Evolutionary conservation across 2,888 invertebrate genomes (phyloP), one percentile per base, ranked within the genome.

Genomic region (Corythucha ciliata): DNA sequence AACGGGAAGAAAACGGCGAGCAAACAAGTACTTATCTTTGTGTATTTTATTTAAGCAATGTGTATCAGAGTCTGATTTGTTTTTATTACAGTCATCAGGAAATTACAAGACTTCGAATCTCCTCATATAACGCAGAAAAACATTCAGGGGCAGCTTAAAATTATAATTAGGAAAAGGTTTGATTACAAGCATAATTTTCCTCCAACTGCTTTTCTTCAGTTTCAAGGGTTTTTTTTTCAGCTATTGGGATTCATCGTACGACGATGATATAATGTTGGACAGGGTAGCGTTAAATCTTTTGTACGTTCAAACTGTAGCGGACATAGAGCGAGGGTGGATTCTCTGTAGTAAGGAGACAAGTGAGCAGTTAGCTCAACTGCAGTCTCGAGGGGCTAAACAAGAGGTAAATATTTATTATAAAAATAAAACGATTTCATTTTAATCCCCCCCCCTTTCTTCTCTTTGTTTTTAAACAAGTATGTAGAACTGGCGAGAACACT

Each of bases 31-130:
- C 8, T 32, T 40, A 26, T 44, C 14, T 42, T 34, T 40, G 40
- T 47, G 40, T 25, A 14, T 26, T 34, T 49, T 12, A 32, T 24
- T 36, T 5, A 27, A 33, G 16, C 20, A 6, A 18, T 8, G 10
- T 47, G n/a, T 7, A 45, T 47, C n/a, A n/a, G n/a, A 16, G 27
- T 44, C 21, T 54, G 24, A 25, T 44, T 27, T 51, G 16, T 41
- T 46, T 33, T 33, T 36, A 72, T 79, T 64, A 73, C 77, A 72
- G 80, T 92, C 63, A 72, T 93, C 57, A 79, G 94, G 60, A 89
- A 88, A 68, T 72, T 98, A 58, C 89, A 94, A 72, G 88, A 96
- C 69, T 97, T 93, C 74, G 97, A 98, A 75, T 90, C 93, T 59
- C 96, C 97, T 1, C 89, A 84, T 71, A 85, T 96, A 70, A 91